Conservation (phyloP, 2,888 invertebrate species). For the Disparrhopalites patrizii region DNA sequence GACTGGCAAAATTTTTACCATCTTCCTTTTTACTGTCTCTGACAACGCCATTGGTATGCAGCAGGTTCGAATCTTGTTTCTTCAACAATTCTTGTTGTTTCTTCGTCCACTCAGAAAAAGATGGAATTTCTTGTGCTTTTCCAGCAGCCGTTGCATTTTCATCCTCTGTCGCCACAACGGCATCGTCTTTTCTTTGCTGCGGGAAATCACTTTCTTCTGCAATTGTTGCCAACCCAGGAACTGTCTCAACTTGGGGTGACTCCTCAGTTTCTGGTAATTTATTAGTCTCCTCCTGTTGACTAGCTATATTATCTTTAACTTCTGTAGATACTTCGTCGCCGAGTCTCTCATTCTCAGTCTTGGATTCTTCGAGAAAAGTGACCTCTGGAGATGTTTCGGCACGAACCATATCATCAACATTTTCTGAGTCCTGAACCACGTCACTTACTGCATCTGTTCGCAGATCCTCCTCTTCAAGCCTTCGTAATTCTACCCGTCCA, state of each 20-base stretch:
- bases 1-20: slow-evolving; percentile 88
- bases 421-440: too few species aligned
- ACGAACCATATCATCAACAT: too few species aligned
- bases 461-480: too few species aligned
- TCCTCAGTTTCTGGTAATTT: not conserved
- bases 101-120: slow-evolving; percentile 48
- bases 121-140: slow-evolving; percentile 44
- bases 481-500: too few species aligned
- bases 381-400: not conserved
- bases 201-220: not conserved
- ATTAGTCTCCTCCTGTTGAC: not conserved
- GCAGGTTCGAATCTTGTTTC: slow-evolving; percentile 32
- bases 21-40: slow-evolving; percentile 26
- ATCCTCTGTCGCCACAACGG: not conserved
- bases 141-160: not conserved
- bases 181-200: not conserved
- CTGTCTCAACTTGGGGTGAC: not conserved
- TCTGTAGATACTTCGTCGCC: not conserved
- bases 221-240: not conserved
- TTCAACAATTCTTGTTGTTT: slow-evolving; percentile 41
- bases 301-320: not conserved
- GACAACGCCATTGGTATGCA: slow-evolving; percentile 26
- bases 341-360: slow-evolving; percentile 9
- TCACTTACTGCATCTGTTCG: too few species aligned
- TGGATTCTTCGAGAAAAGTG: not conserved